phyloP scores from a whole-genome alignment of 2,797 vertebrate species.

The Gallinago nigripennis region DNA sequence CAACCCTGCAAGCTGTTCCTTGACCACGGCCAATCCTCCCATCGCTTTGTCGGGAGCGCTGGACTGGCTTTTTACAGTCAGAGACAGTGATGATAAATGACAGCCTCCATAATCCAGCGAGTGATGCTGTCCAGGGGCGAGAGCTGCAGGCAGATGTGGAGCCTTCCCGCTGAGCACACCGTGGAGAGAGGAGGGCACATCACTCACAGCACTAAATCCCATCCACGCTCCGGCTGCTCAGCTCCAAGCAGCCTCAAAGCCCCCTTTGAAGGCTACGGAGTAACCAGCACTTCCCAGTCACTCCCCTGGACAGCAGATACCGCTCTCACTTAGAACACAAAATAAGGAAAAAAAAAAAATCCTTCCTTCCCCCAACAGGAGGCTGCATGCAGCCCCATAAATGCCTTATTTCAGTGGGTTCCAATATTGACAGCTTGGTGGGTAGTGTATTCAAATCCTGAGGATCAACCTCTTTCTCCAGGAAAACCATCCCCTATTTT shows the following conservation, averaged over 20 bases:
- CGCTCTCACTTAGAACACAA: background rate
- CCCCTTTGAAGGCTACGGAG: background rate
- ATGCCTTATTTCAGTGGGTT: background rate
- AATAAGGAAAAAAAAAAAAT: background rate
- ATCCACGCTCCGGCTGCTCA: rapidly evolving
- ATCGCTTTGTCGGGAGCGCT: background rate
- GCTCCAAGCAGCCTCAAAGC: background rate
- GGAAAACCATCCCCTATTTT: background rate
- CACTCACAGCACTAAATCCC: slow-evolving; percentile 11
- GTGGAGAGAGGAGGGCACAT: background rate
- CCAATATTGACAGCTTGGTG: background rate
- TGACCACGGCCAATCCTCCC: background rate
- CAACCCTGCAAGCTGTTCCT: slow-evolving; percentile 24
- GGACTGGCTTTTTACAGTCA: slow-evolving; percentile 37
- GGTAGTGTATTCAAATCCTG: background rate
- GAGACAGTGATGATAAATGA: slow-evolving; percentile 39
- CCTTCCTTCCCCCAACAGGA: background rate
- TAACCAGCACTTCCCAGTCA: background rate
- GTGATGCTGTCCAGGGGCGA: background rate
- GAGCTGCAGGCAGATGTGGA: slow-evolving; percentile 9
- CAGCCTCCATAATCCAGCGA: slow-evolving; percentile 55
- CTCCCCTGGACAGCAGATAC: background rate
- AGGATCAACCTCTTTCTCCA: background rate
- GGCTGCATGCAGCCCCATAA: background rate
- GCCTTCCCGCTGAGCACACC: background rate